phyloP scores from a whole-genome alignment of 2,888 invertebrate genomes.

The Prenolepis imparis region DNA sequence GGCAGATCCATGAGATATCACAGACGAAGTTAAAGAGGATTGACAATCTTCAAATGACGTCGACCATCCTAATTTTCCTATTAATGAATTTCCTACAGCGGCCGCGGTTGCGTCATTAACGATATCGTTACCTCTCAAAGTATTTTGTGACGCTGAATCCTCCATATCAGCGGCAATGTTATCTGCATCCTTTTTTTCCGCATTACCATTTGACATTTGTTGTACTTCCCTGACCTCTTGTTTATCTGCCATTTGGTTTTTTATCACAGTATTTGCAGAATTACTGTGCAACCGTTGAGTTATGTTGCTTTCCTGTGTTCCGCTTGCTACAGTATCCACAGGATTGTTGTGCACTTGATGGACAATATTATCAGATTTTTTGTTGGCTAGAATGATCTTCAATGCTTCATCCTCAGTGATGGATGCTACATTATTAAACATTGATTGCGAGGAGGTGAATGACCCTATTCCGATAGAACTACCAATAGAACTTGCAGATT shows the following conservation, averaged over 20 bases:
- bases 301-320: neutral
- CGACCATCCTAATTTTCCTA: constrained; percentile 90
- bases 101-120: constrained; percentile 69
- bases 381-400: constrained; percentile 88
- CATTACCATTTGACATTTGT: constrained; percentile 36
- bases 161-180: constrained; percentile 62
- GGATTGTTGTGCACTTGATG: constrained; percentile 9
- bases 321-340: neutral
- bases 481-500: constrained; percentile 83
- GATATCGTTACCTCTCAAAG: constrained; percentile 55
- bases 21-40: constrained; percentile 87
- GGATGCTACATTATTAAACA: constrained; percentile 77
- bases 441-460: constrained; percentile 81
- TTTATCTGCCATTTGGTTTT: constrained; percentile 21
- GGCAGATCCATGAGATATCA: constrained; percentile 87
- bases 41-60: constrained; percentile 88
- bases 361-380: constrained; percentile 26
- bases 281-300: constrained; percentile 1
- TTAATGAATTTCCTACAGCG: constrained; percentile 89
- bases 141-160: constrained; percentile 45
- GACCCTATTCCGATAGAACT: constrained; percentile 80
- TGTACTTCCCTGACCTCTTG: constrained; percentile 24
- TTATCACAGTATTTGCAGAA: neutral
- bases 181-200: constrained; percentile 57
- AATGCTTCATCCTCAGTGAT: constrained; percentile 92